Base-by-base conservation (phyloP, 2,113 vertebrate genomes). In the Actenoides hombroni region DNA sequence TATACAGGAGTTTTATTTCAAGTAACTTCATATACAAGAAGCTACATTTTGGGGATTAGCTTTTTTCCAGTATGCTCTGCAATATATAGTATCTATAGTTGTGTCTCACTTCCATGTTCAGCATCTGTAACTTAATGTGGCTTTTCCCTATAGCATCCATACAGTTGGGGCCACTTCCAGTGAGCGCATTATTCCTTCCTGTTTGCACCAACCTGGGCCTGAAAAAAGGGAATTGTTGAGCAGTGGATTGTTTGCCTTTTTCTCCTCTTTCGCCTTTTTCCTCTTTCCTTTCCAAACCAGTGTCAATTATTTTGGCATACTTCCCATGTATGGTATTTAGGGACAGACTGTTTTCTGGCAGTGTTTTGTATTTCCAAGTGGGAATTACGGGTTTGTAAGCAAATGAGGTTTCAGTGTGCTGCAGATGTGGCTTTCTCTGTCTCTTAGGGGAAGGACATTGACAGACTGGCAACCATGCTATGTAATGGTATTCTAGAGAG, bases 341-440 rank as follows among this genome's bases (percentile, higher is more conserved):
- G 93, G 96, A 91, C 95, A 97, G 97, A 95, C 95, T 95, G 86
- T 95, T 97, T 90, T 94, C 97, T 97, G 96, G 94, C 96, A 97
- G 94, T 31, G 21, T 92, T 97, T 74, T 97, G 61, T 92, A 61
- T 97, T 98, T 97, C 92, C 96, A 97, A 70, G 90, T 97, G 97
- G 95, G 95, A 97, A 97, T 97, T 97, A 95, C 1, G 84, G 95
- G 95, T 96, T 97, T 97, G 77, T 97, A 97, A 97, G 96, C 97
- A 98, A 97, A 97, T 97, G 91, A 96, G 97, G 94, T 98, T 97
- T 97, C 95, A 97, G 93, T 97, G 91, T 97, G 96, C 95, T 97
- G 96, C 97, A 98, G 96, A 97, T 98, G 97, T 97, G 97, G 94
- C 97, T 97, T 93, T 97, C 88, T 93, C 25, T 92, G 69, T 98